These are phyloP conservation scores for Nephrotoma appendiculata DNA, from an alignment of 2,888 invertebrate species.

Conservation along the genomic window DNA sequence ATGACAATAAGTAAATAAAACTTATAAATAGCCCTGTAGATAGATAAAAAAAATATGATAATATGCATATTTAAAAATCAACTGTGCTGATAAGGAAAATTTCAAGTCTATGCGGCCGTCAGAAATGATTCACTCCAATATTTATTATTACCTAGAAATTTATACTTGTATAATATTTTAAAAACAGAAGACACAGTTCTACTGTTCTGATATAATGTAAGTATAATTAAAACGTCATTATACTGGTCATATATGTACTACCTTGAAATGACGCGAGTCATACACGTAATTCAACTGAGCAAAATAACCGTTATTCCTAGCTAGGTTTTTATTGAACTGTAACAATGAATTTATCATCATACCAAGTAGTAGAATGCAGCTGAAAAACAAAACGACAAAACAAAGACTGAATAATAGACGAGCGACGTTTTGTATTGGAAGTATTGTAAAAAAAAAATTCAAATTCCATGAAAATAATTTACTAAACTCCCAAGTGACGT, in stretches of 20 bases:
- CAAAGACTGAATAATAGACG: neutral
- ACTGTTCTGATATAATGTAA: neutral
- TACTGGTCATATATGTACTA: neutral
- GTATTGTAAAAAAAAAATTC: neutral
- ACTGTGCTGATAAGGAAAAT: too few species aligned
- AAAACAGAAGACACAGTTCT: neutral
- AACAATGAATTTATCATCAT: neutral
- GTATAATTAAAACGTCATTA: neutral
- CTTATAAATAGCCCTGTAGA: too few species aligned
- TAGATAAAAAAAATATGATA: too few species aligned
- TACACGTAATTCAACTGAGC: neutral
- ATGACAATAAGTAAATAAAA: too few species aligned
- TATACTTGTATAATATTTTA: neutral
- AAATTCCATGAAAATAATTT: neutral
- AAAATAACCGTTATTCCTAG: neutral
- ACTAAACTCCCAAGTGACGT: neutral
- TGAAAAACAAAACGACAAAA: neutral
- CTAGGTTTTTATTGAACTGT: neutral
- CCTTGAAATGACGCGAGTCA: neutral
- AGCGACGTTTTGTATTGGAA: neutral
- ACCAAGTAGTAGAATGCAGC: neutral
- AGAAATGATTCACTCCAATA: neutral
- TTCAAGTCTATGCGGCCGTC: too few species aligned
- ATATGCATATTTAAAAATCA: too few species aligned
- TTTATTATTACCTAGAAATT: neutral